Evolutionary conservation across 2,888 invertebrate species (phyloP), one percentile per base, ranked within the genome.

Genomic region (Chrysopilus asiliformis): DNA sequence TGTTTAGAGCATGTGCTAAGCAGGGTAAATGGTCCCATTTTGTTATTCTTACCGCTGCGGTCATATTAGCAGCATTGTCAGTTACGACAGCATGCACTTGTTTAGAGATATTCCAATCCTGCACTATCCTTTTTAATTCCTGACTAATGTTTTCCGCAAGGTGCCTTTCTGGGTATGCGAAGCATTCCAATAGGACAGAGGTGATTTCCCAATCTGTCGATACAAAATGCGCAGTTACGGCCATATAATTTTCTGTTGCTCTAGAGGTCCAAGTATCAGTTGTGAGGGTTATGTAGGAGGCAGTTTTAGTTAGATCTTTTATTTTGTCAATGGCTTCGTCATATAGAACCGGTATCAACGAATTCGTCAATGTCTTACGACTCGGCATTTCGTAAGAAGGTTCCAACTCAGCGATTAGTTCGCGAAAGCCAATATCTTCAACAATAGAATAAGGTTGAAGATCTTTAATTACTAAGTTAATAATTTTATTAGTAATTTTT

Each of bases 381-480:
- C 35, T 44, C 20, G 51, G 51, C 20, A 53, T 36, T 16, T 17
- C 40, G 42, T 52, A 53, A 12, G 42, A 35, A 12, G 50, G 49
- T 39, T 48, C 46, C 26, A 52, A 40, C 32, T 42, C 37, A 26
- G 42, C 32, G 15, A 49, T 41, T 33, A 50, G 47, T 41, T 49
- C 42, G 43, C 33, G 43, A 43, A 53, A 52, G 36, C 51, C 49
- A 36, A 36, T 31, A 41, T 51, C 49, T 38, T 53, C 49, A 13
- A 53, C 53, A 16, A 53, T 43, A 18, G 43, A 43, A 36, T 53
- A 49, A 15, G 53, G 50, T 33, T 53, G 50, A 41, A 48, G 52
- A 38, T 54, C 51, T 32, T 41, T 43, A 3, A 43, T 44, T n/a
- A n/a, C n/a, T n/a, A n/a, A n/a, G n/a, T n/a, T n/a, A n/a, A n/a